Base-by-base conservation (phyloP, 2,797 vertebrate genomes). In the Xenopus petersii region DNA sequence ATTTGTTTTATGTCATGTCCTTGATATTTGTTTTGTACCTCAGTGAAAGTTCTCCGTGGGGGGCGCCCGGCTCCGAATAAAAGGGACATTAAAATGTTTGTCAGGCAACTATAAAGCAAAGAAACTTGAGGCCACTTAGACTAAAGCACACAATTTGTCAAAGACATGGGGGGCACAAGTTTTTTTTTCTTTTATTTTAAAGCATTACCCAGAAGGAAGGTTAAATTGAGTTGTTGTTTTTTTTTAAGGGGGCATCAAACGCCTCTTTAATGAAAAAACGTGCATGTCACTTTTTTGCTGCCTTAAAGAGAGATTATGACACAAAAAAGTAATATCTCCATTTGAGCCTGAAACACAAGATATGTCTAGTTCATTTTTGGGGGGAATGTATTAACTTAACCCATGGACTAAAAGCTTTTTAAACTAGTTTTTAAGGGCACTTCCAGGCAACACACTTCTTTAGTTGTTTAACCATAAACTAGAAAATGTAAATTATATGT, bases 1-100 rank as follows among this genome's bases (percentile, higher is more conserved):
- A 74, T 74, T 79, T 74, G 71, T 70, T 79, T 76, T 70, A 55
- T 73, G 65, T 68, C 24, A 8, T 65, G 76, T 74, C 76, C 76
- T 79, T 74, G 77, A 70, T 51, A 74, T 70, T 48, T 55, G 12
- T 30, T 55, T 70, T 55, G 54, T 47, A 48, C 56, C 62, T 64
- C 61, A 3, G 15, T 60, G 15, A 47, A 47, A 13, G 9, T 60
- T 24, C 33, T 42, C n/a, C 3, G 7, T 4, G 30, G 48, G 30
- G 48, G 26, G 71, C 47, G 47, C 59, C 55, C 59, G 21, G 48
- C 59, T 64, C 5, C 13, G 46, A 21, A 64, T 13, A 26, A 12
- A 54, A 62, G 49, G 17, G 5, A 15, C 51, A 58, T 36, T 58
- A 47, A 46, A 60, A 70, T 70, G 16, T 60, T 59, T 60, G 68